These are phyloP conservation scores for Paedocypris sp. DNA, from an alignment of 2,113 vertebrate species.

Conservation along the genomic window DNA sequence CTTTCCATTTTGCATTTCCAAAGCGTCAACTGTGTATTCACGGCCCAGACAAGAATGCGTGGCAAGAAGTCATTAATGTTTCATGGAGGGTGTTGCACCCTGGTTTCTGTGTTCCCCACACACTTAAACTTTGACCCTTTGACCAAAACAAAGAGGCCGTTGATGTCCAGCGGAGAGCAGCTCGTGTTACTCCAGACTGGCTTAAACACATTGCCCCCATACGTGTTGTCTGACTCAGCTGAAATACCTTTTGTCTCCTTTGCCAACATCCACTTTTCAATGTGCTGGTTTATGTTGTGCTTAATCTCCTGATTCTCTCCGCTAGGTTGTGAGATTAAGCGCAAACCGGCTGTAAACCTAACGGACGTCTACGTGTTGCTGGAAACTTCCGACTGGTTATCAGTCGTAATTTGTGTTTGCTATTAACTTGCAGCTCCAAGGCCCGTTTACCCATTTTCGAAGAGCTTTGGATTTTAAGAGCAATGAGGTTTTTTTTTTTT, in stretches of 20 bases:
- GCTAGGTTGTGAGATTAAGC: too few species aligned
- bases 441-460: too few species aligned
- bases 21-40: not conserved
- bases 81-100: conserved; percentile 5
- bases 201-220: not conserved
- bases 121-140: conserved; percentile 15
- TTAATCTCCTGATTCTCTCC: too few species aligned
- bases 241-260: not conserved
- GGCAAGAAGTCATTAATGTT: conserved; percentile 21
- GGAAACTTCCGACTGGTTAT: too few species aligned
- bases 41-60: not conserved
- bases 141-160: conserved; percentile 25
- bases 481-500: too few species aligned
- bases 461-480: too few species aligned
- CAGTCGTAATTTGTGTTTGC: too few species aligned
- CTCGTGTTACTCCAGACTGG: conserved; percentile 13
- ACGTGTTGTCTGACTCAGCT: not conserved
- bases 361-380: too few species aligned
- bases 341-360: too few species aligned
- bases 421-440: too few species aligned
- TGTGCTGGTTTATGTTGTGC: not conserved
- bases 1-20: not conserved
- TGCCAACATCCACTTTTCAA: not conserved
- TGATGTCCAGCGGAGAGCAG: conserved; percentile 12
- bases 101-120: conserved; percentile 8